These are phyloP conservation scores for Cataglyphis rosenhaueri DNA, from an alignment of 2,888 invertebrate species.

Conservation along the genomic window DNA sequence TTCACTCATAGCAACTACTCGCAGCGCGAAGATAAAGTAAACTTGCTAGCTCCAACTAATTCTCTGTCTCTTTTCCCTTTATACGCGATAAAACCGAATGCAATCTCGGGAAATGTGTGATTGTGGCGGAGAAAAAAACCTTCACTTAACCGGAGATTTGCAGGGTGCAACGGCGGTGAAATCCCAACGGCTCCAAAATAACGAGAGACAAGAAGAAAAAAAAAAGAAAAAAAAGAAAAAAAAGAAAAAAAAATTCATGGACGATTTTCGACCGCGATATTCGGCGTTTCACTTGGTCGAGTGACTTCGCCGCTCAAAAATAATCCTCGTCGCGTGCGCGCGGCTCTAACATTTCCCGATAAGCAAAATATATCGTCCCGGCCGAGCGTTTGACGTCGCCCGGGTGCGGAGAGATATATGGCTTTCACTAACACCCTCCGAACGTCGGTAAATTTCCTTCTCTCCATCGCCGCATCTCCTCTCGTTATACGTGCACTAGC, in stretches of 20 bases:
- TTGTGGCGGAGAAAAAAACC: background rate
- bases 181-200: no score
- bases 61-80: slow-evolving; percentile 10
- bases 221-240: background rate
- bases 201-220: background rate
- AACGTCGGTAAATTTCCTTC: slow-evolving; percentile 49
- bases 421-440: slow-evolving; percentile 38
- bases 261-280: slow-evolving; percentile 7
- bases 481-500: background rate
- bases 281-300: slow-evolving; percentile 31
- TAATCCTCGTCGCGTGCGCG: slow-evolving; percentile 27
- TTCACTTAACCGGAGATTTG: slow-evolving; percentile 3
- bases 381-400: slow-evolving; percentile 43
- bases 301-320: slow-evolving; percentile 27
- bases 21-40: slow-evolving; percentile 30
- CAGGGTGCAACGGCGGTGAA: background rate
- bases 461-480: background rate
- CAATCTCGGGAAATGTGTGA: slow-evolving; percentile 7
- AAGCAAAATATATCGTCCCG: slow-evolving; percentile 52
- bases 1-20: slow-evolving; percentile 8
- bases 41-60: slow-evolving; percentile 29
- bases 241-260: background rate
- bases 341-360: slow-evolving; percentile 47
- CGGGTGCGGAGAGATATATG: slow-evolving; percentile 47
- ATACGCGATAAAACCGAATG: background rate